These are phyloP conservation scores for Sussaba pulchella DNA, from an alignment of 2,888 invertebrate species.

Conservation along the genomic window DNA sequence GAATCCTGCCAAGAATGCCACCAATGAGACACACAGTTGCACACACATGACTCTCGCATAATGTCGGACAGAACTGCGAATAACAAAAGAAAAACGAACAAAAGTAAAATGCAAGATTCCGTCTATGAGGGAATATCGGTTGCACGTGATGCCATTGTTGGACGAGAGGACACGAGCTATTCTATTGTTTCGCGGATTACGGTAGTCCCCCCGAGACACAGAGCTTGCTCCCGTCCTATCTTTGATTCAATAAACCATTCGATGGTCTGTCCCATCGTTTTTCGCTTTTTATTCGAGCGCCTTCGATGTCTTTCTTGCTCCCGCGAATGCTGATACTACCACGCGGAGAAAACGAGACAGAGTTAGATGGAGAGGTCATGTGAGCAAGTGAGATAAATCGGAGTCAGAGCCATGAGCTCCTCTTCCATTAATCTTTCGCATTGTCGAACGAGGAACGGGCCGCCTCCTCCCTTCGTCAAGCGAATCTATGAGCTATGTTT, in stretches of 20 bases:
- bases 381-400: conserved; percentile 19
- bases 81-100: conserved; percentile 4
- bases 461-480: conserved; percentile 66
- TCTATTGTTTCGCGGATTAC: conserved; percentile 61
- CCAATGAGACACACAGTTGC: too few relatives aligned
- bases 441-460: conserved; percentile 61
- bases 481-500: conserved; percentile 68
- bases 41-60: too few relatives aligned
- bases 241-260: conserved; percentile 65
- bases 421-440: conserved; percentile 69
- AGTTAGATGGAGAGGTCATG: too few relatives aligned
- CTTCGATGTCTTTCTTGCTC: neutral
- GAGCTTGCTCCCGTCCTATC: neutral
- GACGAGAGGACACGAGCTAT: conserved; percentile 50
- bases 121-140: conserved; percentile 24
- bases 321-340: conserved; percentile 3
- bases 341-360: conserved; percentile 12
- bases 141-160: conserved; percentile 65
- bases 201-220: conserved; percentile 30
- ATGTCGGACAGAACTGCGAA: too few relatives aligned
- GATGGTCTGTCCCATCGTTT: conserved; percentile 15
- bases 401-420: conserved; percentile 52
- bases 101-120: conserved; percentile 19
- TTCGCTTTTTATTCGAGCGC: conserved; percentile 22
- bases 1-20: too few relatives aligned